Base-by-base conservation (phyloP, 2,888 invertebrate species). In the Meiosimyza decipiens region DNA sequence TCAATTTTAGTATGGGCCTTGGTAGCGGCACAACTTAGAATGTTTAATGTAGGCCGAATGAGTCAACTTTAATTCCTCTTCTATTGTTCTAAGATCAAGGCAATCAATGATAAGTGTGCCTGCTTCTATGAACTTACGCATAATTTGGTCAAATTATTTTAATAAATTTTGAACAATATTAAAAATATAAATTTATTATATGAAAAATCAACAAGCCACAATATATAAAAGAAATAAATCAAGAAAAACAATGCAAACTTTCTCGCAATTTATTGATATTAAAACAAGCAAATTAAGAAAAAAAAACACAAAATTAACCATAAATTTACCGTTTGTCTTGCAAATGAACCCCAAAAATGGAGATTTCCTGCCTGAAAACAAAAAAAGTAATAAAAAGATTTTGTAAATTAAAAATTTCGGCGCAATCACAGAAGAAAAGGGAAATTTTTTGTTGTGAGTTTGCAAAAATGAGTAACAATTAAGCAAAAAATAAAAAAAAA, bases 361-460 rank as follows among this genome's bases (percentile, higher is more conserved):
- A 80, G 84, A 84, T 85, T 84, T 84, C 85, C 84, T 84, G 84
- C 84, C 84, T 84, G 84, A 83, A 84, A 85, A 82, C 82, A 82
- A 79, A 83, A 82, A 79, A 79, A 78, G 79, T 75, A 78, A 78
- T 76, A 80, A 80, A 70, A 82, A 74, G 80, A 52, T 63, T 64
- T 73, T 49, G 5, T 59, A 47, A 77, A 74, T 77, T 81, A 81
- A 78, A 77, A 71, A 76, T 69, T 76, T 67, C 68, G 54, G 57
- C 69, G 72, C 65, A 66, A 72, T 69, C 55, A 66, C 33, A 50
- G 63, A 54, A 50, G 63, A 54, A 71, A 77, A 72, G 71, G 69
- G 75, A 77, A 68, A 74, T 68, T 68, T 40, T 40, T 40, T 6
- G 40, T 9, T 40, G 40, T 40, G 40, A 28, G 73, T 72, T 71